Base-by-base conservation (phyloP, 2,888 invertebrate species). In the Spodoptera exigua region DNA sequence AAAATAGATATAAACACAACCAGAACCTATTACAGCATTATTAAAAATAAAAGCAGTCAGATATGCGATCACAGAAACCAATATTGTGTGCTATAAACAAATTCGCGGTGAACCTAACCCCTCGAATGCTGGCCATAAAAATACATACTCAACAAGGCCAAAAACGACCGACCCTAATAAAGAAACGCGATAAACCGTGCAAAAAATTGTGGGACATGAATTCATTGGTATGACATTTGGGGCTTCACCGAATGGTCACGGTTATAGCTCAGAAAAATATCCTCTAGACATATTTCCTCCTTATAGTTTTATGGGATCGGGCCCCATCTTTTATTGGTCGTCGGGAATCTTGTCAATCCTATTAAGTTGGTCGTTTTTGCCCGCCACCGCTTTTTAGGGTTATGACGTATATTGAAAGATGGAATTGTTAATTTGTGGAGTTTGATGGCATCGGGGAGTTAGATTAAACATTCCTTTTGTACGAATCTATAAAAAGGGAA, bases 201-300 rank as follows among this genome's bases (percentile, higher is more conserved):
- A 89, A 93, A 93, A 94, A 94, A 92, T 88, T 85, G 85, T 85
- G 79, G 61, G 84, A 85, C 93, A 93, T 94, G 94, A 94, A 93
- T 94, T 93, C 94, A 94, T 93, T 87, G 94, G 89, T 93, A 93
- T 93, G 93, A 92, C 93, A 92, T 94, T 93, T 86, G 91, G 88
- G 70, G 87, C 87, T 87, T 79, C 82, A 82, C 85, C 85, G 60
- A 91, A 92, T 89, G 91, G 90, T 84, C 91, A 86, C 87, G 86
- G 89, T 89, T 91, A 89, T 89, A 79, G 86, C 86, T 76, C 74
- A 81, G 82, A 76, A 82, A 34, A 69, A 78, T 82, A 80, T 80
- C 82, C 80, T 79, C 81, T 69, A 82, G 81, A 83, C 91, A 92
- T 93, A 92, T 92, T 92, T 92, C 80, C 89, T 89, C 41, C 89